Evolutionary conservation across 1,140 invertebrate genomes (phyloP), one percentile per base, ranked within the genome.

Genomic region (Ctenoplectra terminalis): DNA sequence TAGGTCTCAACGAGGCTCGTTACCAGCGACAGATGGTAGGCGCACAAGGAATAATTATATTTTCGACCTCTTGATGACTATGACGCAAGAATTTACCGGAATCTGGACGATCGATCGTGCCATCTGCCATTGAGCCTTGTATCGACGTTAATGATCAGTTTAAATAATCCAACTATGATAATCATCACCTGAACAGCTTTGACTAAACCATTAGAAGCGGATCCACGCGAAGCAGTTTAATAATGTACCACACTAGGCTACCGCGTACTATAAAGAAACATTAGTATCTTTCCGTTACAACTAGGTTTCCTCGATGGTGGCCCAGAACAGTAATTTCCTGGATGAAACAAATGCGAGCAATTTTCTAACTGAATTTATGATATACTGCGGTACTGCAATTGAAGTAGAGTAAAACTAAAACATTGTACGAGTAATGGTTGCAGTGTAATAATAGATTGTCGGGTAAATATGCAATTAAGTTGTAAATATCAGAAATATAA

Each of bases 141-240:
- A 60, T 60, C 58, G 58, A 34, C 58, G 29, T 60, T 60, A 60
- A 60, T 60, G 58, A 60, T 60, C 29, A 15, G 20, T 34, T 60
- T 34, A 34, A 60, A 9, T 7, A 20, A 17, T 9, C 17, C 20
- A 17, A 2, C 58, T 20, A 29, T 34, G 58, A 20, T 60, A 60
- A 34, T 60, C 56, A 20, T 60, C 29, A 1, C 6, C 13, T 7
- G 56, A 31, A 17, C 58, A 29, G 11, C 29, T 31, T 7, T n/a
- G 9, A n/a, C 15, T 20, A 3, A 9, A 20, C 58, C 15, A 60
- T 60, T 60, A 60, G 29, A 58, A 29, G 29, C 29, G 29, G 29
- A 29, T 29, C 52, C 26, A 9, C n/a, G 23, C 40, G 3, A 11
- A 9, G 11, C 40, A 4, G 0, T 7, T 43, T 11, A 43, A 43